A percentile compares a stretch with the other conserved stretches of the same genome.
These are phyloP conservation scores for Urocyon cinereoargenteus DNA, from an alignment of 2,797 vertebrate species.

Conservation along the genomic window DNA sequence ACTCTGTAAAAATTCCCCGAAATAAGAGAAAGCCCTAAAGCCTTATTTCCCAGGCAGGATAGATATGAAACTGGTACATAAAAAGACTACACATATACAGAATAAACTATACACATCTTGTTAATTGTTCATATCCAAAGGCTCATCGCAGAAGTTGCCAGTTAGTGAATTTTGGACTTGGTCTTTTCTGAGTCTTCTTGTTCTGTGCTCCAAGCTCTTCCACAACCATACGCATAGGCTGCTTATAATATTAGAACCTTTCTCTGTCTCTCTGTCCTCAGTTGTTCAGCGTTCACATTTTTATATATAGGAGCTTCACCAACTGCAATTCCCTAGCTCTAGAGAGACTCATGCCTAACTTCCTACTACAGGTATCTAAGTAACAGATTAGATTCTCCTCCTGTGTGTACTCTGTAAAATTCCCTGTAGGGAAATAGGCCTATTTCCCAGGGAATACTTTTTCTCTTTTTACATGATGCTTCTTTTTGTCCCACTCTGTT, in stretches of 20 bases:
- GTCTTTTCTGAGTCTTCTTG: not conserved
- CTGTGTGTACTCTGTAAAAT: not conserved
- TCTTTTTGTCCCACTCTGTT: not conserved
- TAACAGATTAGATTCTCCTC: not conserved
- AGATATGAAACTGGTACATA: not conserved
- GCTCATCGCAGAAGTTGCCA: not conserved
- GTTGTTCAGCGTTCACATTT: not conserved
- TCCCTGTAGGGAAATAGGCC: not conserved
- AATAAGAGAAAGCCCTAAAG: not conserved
- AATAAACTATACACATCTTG: not conserved
- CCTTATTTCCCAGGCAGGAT: not conserved
- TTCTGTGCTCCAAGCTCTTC: not conserved
- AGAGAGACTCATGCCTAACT: not conserved
- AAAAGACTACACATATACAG: not conserved
- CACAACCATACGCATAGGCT: rapidly evolving
- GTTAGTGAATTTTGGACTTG: not conserved
- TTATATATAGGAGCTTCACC: not conserved
- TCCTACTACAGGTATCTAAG: not conserved
- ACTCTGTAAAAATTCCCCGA: not conserved
- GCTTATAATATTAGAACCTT: not conserved
- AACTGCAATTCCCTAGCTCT: not conserved
- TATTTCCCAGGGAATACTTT: not conserved
- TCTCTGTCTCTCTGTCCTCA: not conserved
- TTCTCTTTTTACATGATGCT: not conserved
- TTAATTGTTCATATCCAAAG: not conserved